These are phyloP conservation scores for Lophotis ruficrista DNA, from an alignment of 2,113 vertebrate species.

Conservation along the genomic window DNA sequence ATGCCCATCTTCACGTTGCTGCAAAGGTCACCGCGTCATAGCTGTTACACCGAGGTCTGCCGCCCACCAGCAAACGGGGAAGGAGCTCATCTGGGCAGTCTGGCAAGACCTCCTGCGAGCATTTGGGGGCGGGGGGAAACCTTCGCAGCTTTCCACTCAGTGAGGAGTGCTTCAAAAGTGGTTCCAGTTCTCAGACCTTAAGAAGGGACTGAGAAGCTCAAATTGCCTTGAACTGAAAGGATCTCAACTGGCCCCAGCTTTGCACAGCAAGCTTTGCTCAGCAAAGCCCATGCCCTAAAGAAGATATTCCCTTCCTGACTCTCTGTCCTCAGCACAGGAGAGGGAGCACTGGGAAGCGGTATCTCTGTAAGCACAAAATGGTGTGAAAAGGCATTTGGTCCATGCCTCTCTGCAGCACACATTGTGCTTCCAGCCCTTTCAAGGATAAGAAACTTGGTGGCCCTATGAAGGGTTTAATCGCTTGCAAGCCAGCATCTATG, in stretches of 20 bases:
- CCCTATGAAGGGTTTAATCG: neutral
- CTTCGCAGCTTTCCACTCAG: neutral
- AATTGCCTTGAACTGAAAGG: neutral
- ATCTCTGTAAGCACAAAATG: neutral
- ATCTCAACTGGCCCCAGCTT: neutral
- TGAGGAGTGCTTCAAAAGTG: neutral
- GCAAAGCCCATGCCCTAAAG: neutral
- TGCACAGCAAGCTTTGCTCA: neutral
- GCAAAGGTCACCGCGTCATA: neutral
- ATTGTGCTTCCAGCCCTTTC: neutral
- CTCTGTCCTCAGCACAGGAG: neutral
- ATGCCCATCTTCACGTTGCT: fast-evolving
- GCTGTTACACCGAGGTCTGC: neutral
- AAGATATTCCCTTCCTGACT: neutral
- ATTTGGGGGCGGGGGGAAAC: neutral
- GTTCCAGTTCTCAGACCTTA: conserved; percentile 25
- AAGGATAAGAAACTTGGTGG: neutral
- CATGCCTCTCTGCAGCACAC: neutral
- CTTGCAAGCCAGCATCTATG: neutral
- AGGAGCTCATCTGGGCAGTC: neutral
- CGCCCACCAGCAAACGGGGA: neutral
- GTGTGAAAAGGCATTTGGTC: neutral
- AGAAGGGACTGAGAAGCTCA: conserved; percentile 11
- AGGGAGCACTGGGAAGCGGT: neutral
- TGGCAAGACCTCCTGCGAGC: neutral